A percentile compares a stretch with the other conserved stretches of the same genome.
phyloP scores from a whole-genome alignment of 1,140 invertebrate species.

The Drosophila pallidifrons region DNA sequence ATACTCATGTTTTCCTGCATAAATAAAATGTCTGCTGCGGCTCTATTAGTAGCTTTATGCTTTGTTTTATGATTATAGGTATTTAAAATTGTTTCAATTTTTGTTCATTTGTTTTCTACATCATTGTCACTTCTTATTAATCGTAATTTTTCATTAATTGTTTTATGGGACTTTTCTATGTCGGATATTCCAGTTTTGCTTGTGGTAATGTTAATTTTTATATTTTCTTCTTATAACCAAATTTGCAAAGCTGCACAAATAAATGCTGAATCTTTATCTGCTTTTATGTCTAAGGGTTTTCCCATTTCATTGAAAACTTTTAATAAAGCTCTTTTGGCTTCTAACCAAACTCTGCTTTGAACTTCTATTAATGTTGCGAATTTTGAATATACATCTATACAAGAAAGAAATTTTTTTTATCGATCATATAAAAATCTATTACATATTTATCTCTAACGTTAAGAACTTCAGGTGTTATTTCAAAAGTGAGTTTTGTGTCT shows the following conservation, averaged over 20 bases:
- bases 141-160: no score
- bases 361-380: background rate
- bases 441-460: background rate
- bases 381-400: background rate
- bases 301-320: slow-evolving; percentile 7
- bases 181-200: slow-evolving; percentile 18
- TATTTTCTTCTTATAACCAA: slow-evolving; percentile 1
- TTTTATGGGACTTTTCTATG: background rate
- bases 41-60: no score
- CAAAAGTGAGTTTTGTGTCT: background rate
- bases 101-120: no score
- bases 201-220: slow-evolving; percentile 1
- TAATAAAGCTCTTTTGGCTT: slow-evolving; percentile 14
- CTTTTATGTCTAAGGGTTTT: slow-evolving; percentile 11
- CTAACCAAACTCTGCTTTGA: background rate
- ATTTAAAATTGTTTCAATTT: no score
- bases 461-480: background rate
- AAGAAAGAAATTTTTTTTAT: background rate
- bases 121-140: no score
- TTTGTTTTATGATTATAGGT: no score
- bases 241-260: background rate
- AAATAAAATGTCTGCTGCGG: no score
- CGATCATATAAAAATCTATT: background rate
- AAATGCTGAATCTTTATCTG: slow-evolving; percentile 15
- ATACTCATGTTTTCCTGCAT: no score